Evolutionary conservation across 2,888 invertebrate species (phyloP).

Genomic region (Blastobasis lacticolella): DNA sequence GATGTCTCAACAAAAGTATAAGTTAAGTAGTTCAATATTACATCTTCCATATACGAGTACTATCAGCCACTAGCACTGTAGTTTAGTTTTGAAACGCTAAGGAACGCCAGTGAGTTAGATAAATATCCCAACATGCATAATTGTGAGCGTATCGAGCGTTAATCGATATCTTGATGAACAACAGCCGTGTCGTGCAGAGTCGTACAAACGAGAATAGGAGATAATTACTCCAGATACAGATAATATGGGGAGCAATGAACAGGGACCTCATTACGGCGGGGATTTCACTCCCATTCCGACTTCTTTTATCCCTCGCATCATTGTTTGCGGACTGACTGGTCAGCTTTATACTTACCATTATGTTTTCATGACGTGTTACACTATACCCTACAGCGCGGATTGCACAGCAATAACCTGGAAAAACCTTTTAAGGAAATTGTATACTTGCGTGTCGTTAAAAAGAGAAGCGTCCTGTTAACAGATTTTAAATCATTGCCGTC

Average conservation of each 20-base stretch:
- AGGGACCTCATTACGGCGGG: conserved; percentile 42
- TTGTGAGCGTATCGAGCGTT: no score
- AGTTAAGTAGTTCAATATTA: no score
- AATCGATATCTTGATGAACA: background rate
- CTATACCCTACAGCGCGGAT: conserved; percentile 46
- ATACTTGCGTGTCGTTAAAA: conserved; percentile 68
- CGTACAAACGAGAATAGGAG: conserved; percentile 22
- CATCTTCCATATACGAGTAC: no score
- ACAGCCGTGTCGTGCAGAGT: conserved; percentile 16
- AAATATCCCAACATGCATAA: no score
- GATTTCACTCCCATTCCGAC: conserved; percentile 44
- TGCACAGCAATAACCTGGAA: conserved; percentile 60
- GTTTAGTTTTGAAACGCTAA: no score
- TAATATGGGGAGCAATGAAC: conserved; percentile 45
- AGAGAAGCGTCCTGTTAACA: conserved; percentile 73
- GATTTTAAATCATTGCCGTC: conserved; percentile 75
- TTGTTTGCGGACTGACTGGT: conserved; percentile 27
- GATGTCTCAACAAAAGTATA: no score
- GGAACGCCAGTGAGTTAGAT: no score
- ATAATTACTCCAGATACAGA: conserved; percentile 51
- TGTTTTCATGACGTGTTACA: conserved; percentile 32
- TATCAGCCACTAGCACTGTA: no score
- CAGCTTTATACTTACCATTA: conserved; percentile 20
- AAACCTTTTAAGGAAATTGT: conserved; percentile 72
- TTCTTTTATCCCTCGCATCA: conserved; percentile 39